Conservation (phyloP, 2,797 vertebrate species). For the Salarias fasciatus region DNA sequence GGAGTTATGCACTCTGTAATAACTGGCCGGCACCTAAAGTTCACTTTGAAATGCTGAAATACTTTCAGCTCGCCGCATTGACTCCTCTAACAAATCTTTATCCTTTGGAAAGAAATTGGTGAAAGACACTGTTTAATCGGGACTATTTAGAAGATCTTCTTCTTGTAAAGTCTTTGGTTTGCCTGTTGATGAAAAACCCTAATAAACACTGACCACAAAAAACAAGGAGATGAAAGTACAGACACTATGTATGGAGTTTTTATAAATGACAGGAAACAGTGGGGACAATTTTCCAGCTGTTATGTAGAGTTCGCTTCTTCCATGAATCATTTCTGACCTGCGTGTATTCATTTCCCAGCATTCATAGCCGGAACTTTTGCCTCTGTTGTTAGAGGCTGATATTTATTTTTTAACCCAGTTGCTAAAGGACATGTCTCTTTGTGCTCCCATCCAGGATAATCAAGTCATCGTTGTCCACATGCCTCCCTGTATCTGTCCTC, state of each 20-base stretch:
- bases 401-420: conserved; percentile 61
- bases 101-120: conserved; percentile 6
- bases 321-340: background rate
- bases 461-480: conserved; percentile 75
- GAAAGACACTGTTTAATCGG: too few species aligned
- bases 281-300: too few species aligned
- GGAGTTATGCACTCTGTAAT: background rate
- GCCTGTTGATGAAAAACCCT: too few species aligned
- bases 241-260: background rate
- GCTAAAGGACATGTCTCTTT: conserved; percentile 71
- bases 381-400: conserved; percentile 49
- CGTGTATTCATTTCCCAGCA: conserved; percentile 5
- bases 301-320: background rate
- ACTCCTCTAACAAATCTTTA: conserved; percentile 8
- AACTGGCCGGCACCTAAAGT: background rate
- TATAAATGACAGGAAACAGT: too few species aligned
- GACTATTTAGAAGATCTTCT: background rate
- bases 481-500: conserved; percentile 67
- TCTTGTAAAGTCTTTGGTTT: too few species aligned
- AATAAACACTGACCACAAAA: too few species aligned
- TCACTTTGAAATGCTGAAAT: background rate
- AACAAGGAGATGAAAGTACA: background rate
- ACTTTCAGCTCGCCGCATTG: background rate
- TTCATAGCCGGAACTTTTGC: conserved; percentile 30
- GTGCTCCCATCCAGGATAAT: conserved; percentile 77